Percentiles rank a stretch among this genome's conserved stretches.
Conservation (phyloP, 2,888 invertebrate species). For the Lordiphosa fenestrarum region DNA sequence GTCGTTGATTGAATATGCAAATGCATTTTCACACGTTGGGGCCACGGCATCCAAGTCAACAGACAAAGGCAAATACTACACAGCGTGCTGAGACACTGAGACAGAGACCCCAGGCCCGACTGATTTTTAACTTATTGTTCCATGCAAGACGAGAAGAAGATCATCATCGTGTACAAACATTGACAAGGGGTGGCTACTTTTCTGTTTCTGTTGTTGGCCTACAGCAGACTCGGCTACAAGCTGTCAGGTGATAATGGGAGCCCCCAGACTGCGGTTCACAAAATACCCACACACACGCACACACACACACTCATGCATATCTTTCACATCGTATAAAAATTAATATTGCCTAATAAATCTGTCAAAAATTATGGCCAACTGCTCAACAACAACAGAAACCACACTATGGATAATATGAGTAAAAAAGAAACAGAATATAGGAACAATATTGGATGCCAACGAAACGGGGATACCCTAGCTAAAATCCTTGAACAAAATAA, state of each 20-base stretch:
- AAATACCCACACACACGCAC: conserved; percentile 20
- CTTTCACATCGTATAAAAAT: conserved; percentile 48
- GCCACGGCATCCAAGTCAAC: conserved; percentile 30
- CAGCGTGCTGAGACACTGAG: background rate
- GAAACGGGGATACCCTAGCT: conserved; percentile 15
- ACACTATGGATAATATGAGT: conserved; percentile 31
- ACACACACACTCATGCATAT: conserved; percentile 22
- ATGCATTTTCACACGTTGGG: conserved; percentile 77
- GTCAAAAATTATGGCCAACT: conserved; percentile 66
- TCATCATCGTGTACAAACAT: conserved; percentile 5
- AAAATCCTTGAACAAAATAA: too few relatives aligned
- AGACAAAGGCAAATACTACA: conserved; percentile 49
- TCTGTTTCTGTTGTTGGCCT: conserved; percentile 40
- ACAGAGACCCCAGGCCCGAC: background rate
- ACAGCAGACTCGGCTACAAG: conserved; percentile 42
- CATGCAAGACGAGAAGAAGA: conserved; percentile 2
- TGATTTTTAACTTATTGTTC: conserved; percentile 13
- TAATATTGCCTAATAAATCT: conserved; percentile 73
- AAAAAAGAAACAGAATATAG: conserved; percentile 17
- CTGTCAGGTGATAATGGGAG: conserved; percentile 59
- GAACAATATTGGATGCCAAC: background rate
- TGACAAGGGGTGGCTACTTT: conserved; percentile 13
- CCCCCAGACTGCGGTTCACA: conserved; percentile 26
- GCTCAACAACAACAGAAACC: conserved; percentile 36
- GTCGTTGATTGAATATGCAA: conserved; percentile 78